Conservation (phyloP, 2,113 vertebrate species). For the Balaeniceps rex region DNA sequence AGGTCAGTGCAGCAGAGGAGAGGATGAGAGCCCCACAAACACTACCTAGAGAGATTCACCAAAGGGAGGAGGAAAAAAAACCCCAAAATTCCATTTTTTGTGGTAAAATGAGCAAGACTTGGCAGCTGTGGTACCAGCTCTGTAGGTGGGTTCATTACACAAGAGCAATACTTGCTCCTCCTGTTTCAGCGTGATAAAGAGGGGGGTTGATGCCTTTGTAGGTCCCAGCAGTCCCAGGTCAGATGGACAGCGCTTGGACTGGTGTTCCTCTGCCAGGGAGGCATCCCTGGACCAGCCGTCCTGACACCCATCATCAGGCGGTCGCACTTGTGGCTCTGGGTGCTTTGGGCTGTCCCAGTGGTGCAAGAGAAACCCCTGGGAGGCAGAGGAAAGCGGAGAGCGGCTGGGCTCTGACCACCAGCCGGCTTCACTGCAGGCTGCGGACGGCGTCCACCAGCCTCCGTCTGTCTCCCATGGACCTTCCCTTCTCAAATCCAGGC, state of each 20-base stretch:
- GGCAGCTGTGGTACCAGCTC: neutral
- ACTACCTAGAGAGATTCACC: neutral
- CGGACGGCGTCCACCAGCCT: neutral
- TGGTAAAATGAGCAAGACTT: neutral
- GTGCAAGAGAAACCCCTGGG: neutral
- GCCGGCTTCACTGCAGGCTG: neutral
- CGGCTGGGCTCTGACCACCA: neutral
- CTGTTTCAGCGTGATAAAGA: neutral
- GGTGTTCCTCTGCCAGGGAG: neutral
- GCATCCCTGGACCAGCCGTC: neutral
- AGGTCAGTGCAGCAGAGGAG: neutral
- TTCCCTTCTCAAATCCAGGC: neutral
- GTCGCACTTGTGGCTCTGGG: neutral
- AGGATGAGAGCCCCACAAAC: rapidly evolving
- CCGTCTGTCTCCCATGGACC: rapidly evolving
- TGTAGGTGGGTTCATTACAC: neutral
- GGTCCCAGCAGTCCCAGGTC: neutral
- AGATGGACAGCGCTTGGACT: neutral
- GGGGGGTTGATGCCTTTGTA: neutral
- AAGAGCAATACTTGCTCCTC: neutral
- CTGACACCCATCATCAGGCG: rapidly evolving
- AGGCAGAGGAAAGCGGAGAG: no score
- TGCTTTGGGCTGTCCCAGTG: neutral
- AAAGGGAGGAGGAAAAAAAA: neutral
- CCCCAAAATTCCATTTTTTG: neutral